Conservation (phyloP, 2,888 invertebrate species). For the Actias luna region DNA sequence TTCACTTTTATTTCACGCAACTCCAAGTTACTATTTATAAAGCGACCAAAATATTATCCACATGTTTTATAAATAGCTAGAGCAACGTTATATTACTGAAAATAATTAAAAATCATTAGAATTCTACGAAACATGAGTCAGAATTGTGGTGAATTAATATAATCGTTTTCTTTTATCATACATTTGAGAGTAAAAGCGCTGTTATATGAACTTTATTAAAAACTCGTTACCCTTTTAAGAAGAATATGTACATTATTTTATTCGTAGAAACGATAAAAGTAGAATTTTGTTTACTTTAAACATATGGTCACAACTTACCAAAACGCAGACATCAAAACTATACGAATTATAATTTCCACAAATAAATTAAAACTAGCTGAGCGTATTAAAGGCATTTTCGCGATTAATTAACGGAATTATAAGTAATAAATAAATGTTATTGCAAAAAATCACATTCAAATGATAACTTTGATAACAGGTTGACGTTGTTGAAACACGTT, state of each 20-base stretch:
- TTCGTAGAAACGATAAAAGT: neutral
- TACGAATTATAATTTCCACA: constrained; percentile 76
- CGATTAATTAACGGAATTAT: constrained; percentile 24
- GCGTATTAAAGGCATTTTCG: constrained; percentile 70
- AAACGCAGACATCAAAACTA: constrained; percentile 73
- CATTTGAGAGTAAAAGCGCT: neutral
- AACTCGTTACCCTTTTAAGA: neutral
- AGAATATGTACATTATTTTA: neutral
- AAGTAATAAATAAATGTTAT: constrained; percentile 20
- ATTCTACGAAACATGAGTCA: neutral
- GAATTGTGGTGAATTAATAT: neutral
- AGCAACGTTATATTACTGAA: neutral
- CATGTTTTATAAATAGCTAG: neutral
- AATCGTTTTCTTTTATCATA: neutral
- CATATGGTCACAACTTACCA: constrained; percentile 75
- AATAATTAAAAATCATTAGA: neutral
- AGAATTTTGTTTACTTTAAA: constrained; percentile 15
- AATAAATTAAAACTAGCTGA: constrained; percentile 71
- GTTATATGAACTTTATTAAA: neutral
- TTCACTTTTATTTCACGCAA: neutral
- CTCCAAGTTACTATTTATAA: neutral
- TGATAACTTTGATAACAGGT: constrained; percentile 28
- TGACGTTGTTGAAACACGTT: constrained; percentile 9
- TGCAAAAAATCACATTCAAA: constrained; percentile 21
- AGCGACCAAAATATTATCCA: neutral